These are phyloP conservation scores for Drosophila algonquin DNA, from an alignment of 2,888 invertebrate genomes.

Conservation along the genomic window DNA sequence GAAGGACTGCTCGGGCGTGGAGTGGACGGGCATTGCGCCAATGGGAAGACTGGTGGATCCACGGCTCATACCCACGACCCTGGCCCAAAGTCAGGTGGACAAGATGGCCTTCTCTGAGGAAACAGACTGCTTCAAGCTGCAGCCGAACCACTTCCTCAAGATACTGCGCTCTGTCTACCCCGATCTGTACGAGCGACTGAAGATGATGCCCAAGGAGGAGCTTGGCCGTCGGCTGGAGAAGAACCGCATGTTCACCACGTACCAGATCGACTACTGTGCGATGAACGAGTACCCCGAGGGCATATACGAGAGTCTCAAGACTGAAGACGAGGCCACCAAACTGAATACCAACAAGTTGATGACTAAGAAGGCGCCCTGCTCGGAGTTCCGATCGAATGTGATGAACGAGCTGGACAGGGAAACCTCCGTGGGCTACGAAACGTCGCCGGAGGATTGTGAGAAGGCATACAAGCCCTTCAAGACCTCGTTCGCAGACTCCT, in stretches of 20 bases:
- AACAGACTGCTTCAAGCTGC: constrained; percentile 72
- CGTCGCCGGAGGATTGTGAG: constrained; percentile 64
- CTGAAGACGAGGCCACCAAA: constrained; percentile 66
- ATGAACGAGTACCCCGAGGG: constrained; percentile 81
- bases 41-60: constrained; percentile 80
- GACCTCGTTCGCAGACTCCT: constrained; percentile 73
- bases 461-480: constrained; percentile 78
- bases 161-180: constrained; percentile 85
- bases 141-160: constrained; percentile 82
- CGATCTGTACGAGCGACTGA: constrained; percentile 85
- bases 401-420: constrained; percentile 71
- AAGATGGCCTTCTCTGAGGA: constrained; percentile 64
- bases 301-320: constrained; percentile 75
- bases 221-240: constrained; percentile 85
- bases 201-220: constrained; percentile 85
- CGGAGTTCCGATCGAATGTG: constrained; percentile 75
- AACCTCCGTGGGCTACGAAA: constrained; percentile 37
- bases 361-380: constrained; percentile 68
- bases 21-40: constrained; percentile 83
- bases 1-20: constrained; percentile 65
- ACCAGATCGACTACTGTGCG: constrained; percentile 86
- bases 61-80: constrained; percentile 76
- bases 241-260: constrained; percentile 86
- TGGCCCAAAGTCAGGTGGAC: constrained; percentile 67
- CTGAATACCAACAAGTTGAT: constrained; percentile 60